Evolutionary conservation across 2,113 vertebrate genomes (phyloP).

Genomic region (Ophiodon elongatus): DNA sequence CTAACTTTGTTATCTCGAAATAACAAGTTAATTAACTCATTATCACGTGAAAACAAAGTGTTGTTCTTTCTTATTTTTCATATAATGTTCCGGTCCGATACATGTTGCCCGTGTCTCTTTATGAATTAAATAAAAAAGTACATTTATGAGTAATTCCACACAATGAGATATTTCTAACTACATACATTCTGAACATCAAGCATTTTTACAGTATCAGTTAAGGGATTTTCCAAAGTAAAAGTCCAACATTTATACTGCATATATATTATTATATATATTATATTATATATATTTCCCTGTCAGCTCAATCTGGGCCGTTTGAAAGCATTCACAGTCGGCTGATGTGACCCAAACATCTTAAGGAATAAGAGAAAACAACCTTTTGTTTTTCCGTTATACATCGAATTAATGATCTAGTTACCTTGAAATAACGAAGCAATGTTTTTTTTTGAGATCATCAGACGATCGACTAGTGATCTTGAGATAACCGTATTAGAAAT

Average conservation of each 20-base stretch:
- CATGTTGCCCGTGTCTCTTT: too few species aligned
- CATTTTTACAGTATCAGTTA: neutral
- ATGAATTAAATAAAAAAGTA: neutral
- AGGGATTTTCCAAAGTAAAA: neutral
- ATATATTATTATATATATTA: too few species aligned
- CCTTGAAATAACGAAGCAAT: neutral
- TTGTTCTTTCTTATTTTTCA: neutral
- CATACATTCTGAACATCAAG: neutral
- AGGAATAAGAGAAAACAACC: neutral
- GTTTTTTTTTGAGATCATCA: neutral
- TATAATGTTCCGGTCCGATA: neutral
- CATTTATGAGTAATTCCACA: neutral
- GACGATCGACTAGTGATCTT: neutral
- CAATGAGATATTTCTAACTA: neutral
- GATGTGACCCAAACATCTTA: neutral
- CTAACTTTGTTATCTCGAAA: neutral
- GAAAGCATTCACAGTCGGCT: neutral
- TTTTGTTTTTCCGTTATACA: neutral
- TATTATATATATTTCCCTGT: too few species aligned
- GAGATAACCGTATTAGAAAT: neutral
- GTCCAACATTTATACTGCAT: neutral
- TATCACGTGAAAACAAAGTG: neutral
- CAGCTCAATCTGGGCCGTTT: neutral
- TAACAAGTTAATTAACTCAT: neutral
- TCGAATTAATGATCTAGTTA: neutral